A percentile compares a stretch with the other conserved stretches of the same genome.
Evolutionary conservation across 2,797 vertebrate genomes (phyloP).

Genomic region (Pseudochirops corinnae): DNA sequence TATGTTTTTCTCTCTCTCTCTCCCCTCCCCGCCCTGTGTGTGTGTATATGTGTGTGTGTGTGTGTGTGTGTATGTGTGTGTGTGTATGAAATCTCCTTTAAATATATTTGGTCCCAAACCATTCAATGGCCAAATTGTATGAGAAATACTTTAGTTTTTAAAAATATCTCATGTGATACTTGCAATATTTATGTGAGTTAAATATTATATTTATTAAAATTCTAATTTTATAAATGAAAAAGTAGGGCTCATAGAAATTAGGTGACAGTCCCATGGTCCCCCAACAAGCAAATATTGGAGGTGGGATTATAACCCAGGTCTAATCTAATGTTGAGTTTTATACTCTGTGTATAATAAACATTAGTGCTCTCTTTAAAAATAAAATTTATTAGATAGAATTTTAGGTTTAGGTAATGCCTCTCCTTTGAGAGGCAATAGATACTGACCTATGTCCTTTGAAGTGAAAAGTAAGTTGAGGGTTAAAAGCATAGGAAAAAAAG

Average conservation of each 20-base stretch:
- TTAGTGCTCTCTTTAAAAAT: not conserved
- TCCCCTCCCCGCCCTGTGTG: no score
- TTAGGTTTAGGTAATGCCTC: not conserved
- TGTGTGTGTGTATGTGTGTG: not conserved
- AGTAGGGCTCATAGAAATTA: not conserved
- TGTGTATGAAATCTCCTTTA: not conserved
- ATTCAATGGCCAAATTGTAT: not conserved
- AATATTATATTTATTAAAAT: not conserved
- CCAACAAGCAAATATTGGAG: not conserved
- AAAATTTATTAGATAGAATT: not conserved
- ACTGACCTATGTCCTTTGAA: not conserved
- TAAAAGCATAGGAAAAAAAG: not conserved
- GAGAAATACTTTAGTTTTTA: not conserved
- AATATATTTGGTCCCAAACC: not conserved
- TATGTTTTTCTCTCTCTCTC: no score
- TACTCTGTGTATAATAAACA: not conserved
- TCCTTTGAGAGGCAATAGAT: not conserved
- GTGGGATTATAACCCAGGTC: not conserved
- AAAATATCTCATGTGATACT: not conserved
- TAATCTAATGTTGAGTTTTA: not conserved
- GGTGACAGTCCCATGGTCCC: not conserved
- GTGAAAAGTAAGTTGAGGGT: not conserved
- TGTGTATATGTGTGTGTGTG: no score
- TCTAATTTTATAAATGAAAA: not conserved
- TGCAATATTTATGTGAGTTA: not conserved